Base-by-base conservation (phyloP, 2,113 vertebrate genomes). In the Corythornis madagascariensis region DNA sequence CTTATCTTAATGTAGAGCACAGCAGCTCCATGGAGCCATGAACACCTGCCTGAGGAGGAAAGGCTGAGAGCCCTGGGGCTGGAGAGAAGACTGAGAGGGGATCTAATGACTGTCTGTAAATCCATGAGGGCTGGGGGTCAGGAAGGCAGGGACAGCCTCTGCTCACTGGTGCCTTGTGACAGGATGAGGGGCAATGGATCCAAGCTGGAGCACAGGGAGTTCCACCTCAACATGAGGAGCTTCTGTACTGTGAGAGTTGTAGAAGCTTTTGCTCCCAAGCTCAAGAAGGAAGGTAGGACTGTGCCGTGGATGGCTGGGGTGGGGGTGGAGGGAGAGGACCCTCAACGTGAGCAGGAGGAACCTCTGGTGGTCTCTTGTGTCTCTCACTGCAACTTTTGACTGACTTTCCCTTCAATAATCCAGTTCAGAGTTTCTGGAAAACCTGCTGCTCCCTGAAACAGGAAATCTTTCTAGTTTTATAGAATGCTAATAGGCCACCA, bases 391-490 rank as follows among this genome's bases (percentile, higher is more conserved):
- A 20, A 17, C 9, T 85, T 47, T 16, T 4, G 4, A 4, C 3
- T 47, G 75, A 28, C 20, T 86, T 81, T 33, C 16, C 69, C 31
- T 43, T 73, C 16, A 56, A 47, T 7, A 79, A 72, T 90, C 90
- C 93, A 89, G 72, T 71, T 94, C 95, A 56, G 66, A 31, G 89
- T 95, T 95, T 93, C 72, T 28, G 43, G 26, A 8, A 93, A 67
- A 72, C 76, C 69, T 38, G 35, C 90, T 72, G 43, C 83, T 78
- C 60, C 72, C 65, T 91, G 86, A 24, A 90, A 88, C 83, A 92
- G 90, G 93, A 95, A 91, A 91, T 91, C 88, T 96, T 96, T 82
- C 88, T 35, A 52, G 79, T 88, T 93, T 93, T 91, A 86, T 81
- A 45, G 35, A 48, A 88, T 63, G 28, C 83, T 93, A 92, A 95